Evolutionary conservation across 2,797 vertebrate species (phyloP), one percentile per base, ranked within the genome.

Genomic region (Tarsius wallacei): DNA sequence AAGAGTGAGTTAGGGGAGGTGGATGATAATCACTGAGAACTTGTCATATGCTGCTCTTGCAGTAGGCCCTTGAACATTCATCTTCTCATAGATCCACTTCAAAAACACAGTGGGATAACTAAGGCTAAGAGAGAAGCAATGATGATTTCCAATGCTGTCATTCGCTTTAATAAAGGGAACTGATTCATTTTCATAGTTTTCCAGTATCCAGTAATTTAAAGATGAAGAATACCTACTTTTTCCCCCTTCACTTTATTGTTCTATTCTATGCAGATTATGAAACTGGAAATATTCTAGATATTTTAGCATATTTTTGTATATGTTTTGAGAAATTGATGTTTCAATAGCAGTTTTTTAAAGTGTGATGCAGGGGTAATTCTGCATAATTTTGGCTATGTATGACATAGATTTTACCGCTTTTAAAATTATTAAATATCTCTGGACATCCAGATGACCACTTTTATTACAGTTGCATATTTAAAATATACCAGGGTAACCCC

Each of bases 311-410:
- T 70, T 85, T 89, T 90, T 66, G 22, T 82, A 74, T 49, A 12
- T 61, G 21, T 71, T 91, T 74, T 90, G 76, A 73, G 82, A 24
- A 96, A 49, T 12, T n/a, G 51, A 61, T 64, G 12, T 81, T 64
- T 64, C 31, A n/a, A 14, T 28, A 70, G 53, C 11, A 83, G 1
- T 84, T 49, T 92, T 87, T 96, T 51, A 91, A 57, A 76, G 28
- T 61, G 36, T 4, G 82, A 26, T 17, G 3, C 2, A 59, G n/a
- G 14, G 1, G 4, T 14, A 17, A 74, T 61, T 83, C 59, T 73
- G 16, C 71, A 15, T 49, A 33, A 7, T 55, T 90, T 24, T 74
- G 22, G 22, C 24, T 36, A 51, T 15, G 7, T 28, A 47, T 26
- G 31, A 26, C 14, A 22, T 36, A 31, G 17, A 1, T 61, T 87